Evolutionary conservation across 2,888 invertebrate species (phyloP).

Genomic region (Hanleya hanleyi): DNA sequence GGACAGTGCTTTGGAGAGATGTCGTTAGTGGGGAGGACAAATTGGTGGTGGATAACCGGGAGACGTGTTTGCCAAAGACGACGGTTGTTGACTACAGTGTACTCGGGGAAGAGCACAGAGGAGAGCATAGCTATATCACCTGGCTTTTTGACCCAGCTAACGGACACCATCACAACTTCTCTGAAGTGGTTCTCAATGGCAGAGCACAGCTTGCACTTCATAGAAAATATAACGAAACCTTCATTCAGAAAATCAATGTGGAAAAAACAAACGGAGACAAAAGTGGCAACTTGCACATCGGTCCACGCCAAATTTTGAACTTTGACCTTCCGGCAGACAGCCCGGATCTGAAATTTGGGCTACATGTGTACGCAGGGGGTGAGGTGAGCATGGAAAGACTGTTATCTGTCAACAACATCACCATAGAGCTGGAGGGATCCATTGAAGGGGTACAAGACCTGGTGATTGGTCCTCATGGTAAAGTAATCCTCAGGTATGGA

Average conservation of each 20-base stretch:
- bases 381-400: conserved; percentile 39
- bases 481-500: conserved; percentile 49
- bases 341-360: conserved; percentile 55
- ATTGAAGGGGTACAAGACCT: conserved; percentile 49
- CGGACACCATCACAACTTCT: conserved; percentile 28
- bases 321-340: conserved; percentile 47
- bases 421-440: conserved; percentile 49
- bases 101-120: conserved; percentile 45
- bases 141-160: conserved; percentile 47
- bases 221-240: conserved; percentile 44
- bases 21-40: conserved; percentile 27
- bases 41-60: conserved; percentile 49
- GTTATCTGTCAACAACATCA: conserved; percentile 49
- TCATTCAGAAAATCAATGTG: conserved; percentile 45
- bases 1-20: conserved; percentile 44
- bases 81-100: conserved; percentile 42
- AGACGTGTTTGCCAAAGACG: conserved; percentile 43
- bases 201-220: conserved; percentile 53
- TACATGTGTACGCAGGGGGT: conserved; percentile 33
- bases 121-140: conserved; percentile 53
- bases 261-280: conserved; percentile 50
- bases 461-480: conserved; percentile 47
- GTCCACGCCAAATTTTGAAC: conserved; percentile 43
- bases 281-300: conserved; percentile 40
- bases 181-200: conserved; percentile 44